Conservation (phyloP, 1,140 invertebrate species). For the Anagrus nilaparvatae region DNA sequence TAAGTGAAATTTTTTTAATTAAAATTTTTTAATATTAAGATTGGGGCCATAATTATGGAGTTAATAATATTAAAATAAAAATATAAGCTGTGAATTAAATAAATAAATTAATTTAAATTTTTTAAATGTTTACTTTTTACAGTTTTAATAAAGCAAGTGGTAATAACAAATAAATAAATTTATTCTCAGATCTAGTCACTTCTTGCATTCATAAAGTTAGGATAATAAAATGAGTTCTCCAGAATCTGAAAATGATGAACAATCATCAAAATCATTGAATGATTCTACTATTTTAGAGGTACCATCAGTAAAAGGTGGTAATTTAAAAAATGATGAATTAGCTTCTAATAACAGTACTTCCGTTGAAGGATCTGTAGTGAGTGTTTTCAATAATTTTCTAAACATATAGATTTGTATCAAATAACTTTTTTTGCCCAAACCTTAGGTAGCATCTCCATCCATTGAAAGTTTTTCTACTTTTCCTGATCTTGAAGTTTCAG, state of each 20-base stretch:
- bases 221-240: constrained; percentile 33
- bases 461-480: constrained; percentile 53
- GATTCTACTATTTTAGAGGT: constrained; percentile 33
- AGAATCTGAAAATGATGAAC: constrained; percentile 27
- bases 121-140: too few species aligned
- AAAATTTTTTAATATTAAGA: too few species aligned
- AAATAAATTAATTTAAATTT: too few species aligned
- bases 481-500: constrained; percentile 45
- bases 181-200: too few species aligned
- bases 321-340: constrained; percentile 31
- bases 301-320: too few species aligned
- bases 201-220: constrained; percentile 5
- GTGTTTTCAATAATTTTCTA: constrained; percentile 15
- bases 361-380: constrained; percentile 39
- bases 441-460: constrained; percentile 47
- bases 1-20: too few species aligned
- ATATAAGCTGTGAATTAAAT: too few species aligned
- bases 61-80: too few species aligned
- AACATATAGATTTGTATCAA: not conserved
- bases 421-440: not conserved
- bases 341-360: constrained; percentile 39
- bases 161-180: too few species aligned
- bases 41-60: too few species aligned
- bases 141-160: too few species aligned
- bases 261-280: constrained; percentile 16